Percentiles rank a stretch among this genome's conserved stretches.
These are phyloP conservation scores for Octomys mimax DNA, from an alignment of 2,797 vertebrate genomes.

Conservation along the genomic window DNA sequence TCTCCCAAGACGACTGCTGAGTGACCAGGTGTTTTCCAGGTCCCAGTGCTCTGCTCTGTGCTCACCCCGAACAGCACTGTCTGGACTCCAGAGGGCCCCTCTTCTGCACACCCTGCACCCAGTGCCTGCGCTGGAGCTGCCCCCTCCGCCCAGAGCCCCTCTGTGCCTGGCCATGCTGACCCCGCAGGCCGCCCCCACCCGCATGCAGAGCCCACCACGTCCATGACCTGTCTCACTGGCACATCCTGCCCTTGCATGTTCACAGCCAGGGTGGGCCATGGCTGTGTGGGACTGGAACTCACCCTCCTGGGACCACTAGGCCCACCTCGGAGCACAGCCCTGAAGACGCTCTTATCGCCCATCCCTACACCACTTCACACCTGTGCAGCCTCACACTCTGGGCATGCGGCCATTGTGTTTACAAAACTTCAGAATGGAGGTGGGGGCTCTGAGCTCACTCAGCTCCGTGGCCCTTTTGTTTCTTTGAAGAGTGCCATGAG, in stretches of 20 bases:
- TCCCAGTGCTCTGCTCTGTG: background rate
- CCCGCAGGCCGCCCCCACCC: background rate
- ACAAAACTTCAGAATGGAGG: background rate
- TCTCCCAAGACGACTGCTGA: background rate
- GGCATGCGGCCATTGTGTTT: background rate
- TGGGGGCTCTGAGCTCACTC: background rate
- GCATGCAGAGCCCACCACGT: background rate
- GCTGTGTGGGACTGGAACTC: background rate
- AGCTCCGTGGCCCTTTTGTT: background rate
- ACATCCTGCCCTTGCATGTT: background rate
- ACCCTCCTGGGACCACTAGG: background rate
- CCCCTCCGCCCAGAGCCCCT: background rate
- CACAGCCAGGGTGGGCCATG: background rate
- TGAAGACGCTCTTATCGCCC: background rate
- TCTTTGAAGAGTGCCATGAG: background rate
- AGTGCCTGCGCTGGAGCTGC: background rate
- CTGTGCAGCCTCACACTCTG: background rate
- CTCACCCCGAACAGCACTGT: background rate
- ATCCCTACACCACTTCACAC: background rate
- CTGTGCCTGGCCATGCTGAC: background rate
- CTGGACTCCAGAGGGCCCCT: background rate
- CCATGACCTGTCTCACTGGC: background rate
- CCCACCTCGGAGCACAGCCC: background rate
- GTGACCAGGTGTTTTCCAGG: background rate
- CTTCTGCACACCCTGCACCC: background rate